phyloP scores from a whole-genome alignment of 2,888 invertebrate genomes.

The Eupeodes latifasciatus region DNA sequence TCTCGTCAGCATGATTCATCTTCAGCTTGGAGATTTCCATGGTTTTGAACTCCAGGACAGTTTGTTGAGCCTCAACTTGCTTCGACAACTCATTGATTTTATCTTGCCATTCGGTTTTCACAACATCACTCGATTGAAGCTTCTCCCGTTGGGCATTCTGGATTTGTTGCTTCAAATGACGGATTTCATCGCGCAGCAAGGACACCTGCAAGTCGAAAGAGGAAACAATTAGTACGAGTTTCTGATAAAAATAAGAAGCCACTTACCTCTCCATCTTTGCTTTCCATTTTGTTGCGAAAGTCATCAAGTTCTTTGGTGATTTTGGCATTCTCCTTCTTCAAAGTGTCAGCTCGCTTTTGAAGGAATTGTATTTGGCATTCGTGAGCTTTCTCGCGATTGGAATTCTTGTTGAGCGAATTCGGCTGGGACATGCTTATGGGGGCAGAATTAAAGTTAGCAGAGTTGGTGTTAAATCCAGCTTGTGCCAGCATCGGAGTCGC shows the following conservation, averaged over 20 bases:
- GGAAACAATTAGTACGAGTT: not conserved
- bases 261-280: conserved; percentile 81
- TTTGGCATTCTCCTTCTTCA: conserved; percentile 81
- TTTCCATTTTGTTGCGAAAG: conserved; percentile 78
- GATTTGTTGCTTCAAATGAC: conserved; percentile 81
- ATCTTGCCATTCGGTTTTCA: conserved; percentile 79
- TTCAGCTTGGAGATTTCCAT: conserved; percentile 80
- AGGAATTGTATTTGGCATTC: conserved; percentile 81
- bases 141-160: conserved; percentile 81
- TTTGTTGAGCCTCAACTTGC: conserved; percentile 80
- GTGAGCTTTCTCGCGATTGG: conserved; percentile 68
- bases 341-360: conserved; percentile 81
- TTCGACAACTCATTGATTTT: conserved; percentile 80
- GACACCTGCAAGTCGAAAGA: conserved; percentile 77
- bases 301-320: conserved; percentile 80
- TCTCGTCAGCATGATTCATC: conserved; percentile 79
- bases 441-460: not conserved
- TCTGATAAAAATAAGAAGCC: too few species aligned
- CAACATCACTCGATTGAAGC: conserved; percentile 79
- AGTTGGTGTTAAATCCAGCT: not conserved
- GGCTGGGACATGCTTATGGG: conserved; percentile 40
- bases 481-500: conserved; percentile 32
- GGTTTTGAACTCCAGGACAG: conserved; percentile 79
- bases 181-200: conserved; percentile 81
- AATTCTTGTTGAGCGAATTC: not conserved